Evolutionary conservation across 2,888 invertebrate species (phyloP).

Genomic region (Alviniconcha strummeri): DNA sequence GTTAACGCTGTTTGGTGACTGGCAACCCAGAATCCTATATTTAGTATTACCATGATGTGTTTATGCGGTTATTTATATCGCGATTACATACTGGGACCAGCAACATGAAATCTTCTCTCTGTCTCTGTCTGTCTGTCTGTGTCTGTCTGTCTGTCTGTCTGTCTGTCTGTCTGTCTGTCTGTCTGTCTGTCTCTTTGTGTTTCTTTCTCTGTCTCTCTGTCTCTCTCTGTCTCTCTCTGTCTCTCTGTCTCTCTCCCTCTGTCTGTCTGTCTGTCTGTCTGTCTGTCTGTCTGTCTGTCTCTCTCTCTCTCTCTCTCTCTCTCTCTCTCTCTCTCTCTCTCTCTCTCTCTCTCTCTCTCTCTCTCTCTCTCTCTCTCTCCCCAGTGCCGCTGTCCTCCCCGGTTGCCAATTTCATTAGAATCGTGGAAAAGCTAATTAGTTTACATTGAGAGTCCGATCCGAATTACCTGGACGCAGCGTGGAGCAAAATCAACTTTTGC

Average conservation of each 20-base stretch:
- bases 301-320: background rate
- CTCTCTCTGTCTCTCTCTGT: background rate
- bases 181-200: background rate
- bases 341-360: background rate
- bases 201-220: background rate
- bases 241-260: background rate
- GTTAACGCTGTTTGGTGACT: too few species aligned
- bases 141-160: constrained; percentile 20
- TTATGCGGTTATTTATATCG: too few species aligned
- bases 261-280: constrained; percentile 1
- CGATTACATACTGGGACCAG: too few species aligned
- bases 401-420: background rate
- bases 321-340: background rate
- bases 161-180: constrained; percentile 10
- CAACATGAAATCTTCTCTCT: background rate
- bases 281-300: background rate
- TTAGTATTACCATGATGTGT: too few species aligned
- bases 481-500: too few species aligned
- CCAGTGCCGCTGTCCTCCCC: background rate
- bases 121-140: constrained; percentile 20
- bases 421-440: too few species aligned
- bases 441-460: too few species aligned
- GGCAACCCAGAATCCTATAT: too few species aligned
- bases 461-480: too few species aligned
- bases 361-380: background rate